phyloP scores from a whole-genome alignment of 2,888 invertebrate species.

The Tachina lurida region DNA sequence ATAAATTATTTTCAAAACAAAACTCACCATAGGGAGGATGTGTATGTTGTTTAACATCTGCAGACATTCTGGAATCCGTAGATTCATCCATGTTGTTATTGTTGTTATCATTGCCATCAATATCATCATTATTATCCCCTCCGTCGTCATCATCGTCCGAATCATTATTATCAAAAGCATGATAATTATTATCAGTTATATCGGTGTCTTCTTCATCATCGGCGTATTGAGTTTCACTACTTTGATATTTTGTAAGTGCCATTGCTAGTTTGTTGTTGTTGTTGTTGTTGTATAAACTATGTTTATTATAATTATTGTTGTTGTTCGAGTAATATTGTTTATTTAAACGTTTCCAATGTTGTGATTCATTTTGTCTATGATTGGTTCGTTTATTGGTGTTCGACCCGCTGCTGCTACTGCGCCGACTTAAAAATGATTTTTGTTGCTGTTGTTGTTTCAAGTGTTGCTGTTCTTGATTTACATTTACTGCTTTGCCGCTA shows the following conservation, averaged over 20 bases:
- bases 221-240: slow-evolving; percentile 67
- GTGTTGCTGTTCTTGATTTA: slow-evolving; percentile 48
- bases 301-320: slow-evolving; percentile 49
- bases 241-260: slow-evolving; percentile 69
- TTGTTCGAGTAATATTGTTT: slow-evolving; percentile 60
- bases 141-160: slow-evolving; percentile 46
- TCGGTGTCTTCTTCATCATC: slow-evolving; percentile 68
- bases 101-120: slow-evolving; percentile 9
- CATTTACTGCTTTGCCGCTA: slow-evolving; percentile 28
- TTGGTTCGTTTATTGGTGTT: slow-evolving; percentile 42
- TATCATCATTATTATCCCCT: slow-evolving; percentile 28
- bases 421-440: slow-evolving; percentile 57
- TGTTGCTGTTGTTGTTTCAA: slow-evolving; percentile 35
- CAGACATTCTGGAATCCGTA: slow-evolving; percentile 64
- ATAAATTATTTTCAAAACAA: background rate
- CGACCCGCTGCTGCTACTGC: slow-evolving; percentile 38
- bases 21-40: slow-evolving; percentile 68
- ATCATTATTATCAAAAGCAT: slow-evolving; percentile 63
- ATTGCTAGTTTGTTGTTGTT: slow-evolving; percentile 65
- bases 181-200: slow-evolving; percentile 66
- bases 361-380: slow-evolving; percentile 66
- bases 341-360: slow-evolving; percentile 68
- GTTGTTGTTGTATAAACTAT: slow-evolving; percentile 56
- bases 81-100: slow-evolving; percentile 56
- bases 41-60: slow-evolving; percentile 61